phyloP scores from a whole-genome alignment of 35 echinoderm and acorn worm genomes.

The Nesometra sesokonis region DNA sequence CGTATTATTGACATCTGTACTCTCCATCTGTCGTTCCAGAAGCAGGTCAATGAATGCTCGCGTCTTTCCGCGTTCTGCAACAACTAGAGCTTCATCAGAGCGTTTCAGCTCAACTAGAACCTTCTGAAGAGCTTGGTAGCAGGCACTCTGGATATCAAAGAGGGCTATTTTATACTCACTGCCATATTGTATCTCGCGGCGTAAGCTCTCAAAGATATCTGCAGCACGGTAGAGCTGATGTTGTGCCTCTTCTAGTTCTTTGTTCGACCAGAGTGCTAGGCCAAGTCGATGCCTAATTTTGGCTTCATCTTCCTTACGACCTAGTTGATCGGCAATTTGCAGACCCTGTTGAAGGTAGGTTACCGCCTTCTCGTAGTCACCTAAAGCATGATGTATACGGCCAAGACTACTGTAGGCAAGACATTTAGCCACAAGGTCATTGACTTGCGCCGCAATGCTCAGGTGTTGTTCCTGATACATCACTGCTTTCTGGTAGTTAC shows the following conservation, averaged over 20 bases:
- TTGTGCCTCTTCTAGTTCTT: conserved; percentile 72
- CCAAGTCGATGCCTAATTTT: conserved; percentile 91
- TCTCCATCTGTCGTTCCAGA: conserved; percentile 46
- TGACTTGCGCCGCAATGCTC: conserved; percentile 91
- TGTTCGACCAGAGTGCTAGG: conserved; percentile 83
- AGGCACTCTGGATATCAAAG: conserved; percentile 78
- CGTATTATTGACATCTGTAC: conserved; percentile 29
- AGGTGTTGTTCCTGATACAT: conserved; percentile 99
- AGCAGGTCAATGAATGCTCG: conserved; percentile 90
- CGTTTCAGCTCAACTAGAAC: conserved; percentile 64
- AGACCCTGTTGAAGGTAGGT: conserved; percentile 87
- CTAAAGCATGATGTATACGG: conserved; percentile 77
- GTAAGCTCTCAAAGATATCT: conserved; percentile 83
- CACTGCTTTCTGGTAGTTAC: conserved; percentile 90
- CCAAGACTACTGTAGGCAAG: conserved; percentile 90
- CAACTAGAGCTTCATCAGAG: conserved; percentile 72
- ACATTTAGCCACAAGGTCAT: conserved; percentile 79
- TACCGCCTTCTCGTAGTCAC: conserved; percentile 77
- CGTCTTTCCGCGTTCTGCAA: conserved; percentile 79
- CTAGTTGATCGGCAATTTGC: conserved; percentile 92
- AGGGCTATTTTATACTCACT: conserved; percentile 76
- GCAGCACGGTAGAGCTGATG: conserved; percentile 93
- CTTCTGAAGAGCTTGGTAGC: conserved; percentile 85
- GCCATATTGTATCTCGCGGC: conserved; percentile 55
- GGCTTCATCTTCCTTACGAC: conserved; percentile 90